These are phyloP conservation scores for Hippocampus abdominalis DNA, from an alignment of 2,113 vertebrate genomes.

Conservation along the genomic window DNA sequence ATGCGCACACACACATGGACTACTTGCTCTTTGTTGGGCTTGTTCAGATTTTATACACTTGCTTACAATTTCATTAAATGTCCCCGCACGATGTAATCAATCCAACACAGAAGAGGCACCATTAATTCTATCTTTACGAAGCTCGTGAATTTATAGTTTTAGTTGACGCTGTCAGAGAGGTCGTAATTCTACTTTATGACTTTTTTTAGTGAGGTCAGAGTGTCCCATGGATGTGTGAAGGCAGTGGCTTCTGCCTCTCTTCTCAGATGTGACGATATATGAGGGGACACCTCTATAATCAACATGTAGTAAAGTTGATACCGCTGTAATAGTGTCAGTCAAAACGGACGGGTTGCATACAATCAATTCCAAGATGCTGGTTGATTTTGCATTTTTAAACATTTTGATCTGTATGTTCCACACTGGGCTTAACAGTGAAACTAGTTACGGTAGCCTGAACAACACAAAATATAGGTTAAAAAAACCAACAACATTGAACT, in stretches of 20 bases:
- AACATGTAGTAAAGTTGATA: neutral
- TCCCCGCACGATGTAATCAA: conserved; percentile 7
- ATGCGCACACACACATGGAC: neutral
- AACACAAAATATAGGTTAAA: too few species aligned
- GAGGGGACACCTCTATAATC: neutral
- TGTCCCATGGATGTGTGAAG: neutral
- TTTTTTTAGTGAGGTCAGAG: conserved; percentile 3
- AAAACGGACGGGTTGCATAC: neutral
- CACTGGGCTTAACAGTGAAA: too few species aligned
- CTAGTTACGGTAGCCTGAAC: too few species aligned
- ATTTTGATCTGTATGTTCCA: too few species aligned
- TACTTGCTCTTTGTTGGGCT: conserved; percentile 10
- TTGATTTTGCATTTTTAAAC: too few species aligned
- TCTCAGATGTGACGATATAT: neutral
- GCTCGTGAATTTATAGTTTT: conserved; percentile 7
- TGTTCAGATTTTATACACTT: neutral
- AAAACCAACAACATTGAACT: too few species aligned
- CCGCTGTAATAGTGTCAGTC: neutral
- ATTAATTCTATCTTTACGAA: conserved; percentile 5
- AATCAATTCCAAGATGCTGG: too few species aligned
- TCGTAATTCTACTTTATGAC: conserved; percentile 8
- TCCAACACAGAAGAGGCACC: conserved; percentile 1
- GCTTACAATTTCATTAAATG: conserved; percentile 5
- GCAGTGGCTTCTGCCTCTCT: neutral
- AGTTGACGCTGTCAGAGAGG: conserved; percentile 2